Evolutionary conservation across 1,140 invertebrate genomes (phyloP).

Genomic region (Oryzaephilus surinamensis): DNA sequence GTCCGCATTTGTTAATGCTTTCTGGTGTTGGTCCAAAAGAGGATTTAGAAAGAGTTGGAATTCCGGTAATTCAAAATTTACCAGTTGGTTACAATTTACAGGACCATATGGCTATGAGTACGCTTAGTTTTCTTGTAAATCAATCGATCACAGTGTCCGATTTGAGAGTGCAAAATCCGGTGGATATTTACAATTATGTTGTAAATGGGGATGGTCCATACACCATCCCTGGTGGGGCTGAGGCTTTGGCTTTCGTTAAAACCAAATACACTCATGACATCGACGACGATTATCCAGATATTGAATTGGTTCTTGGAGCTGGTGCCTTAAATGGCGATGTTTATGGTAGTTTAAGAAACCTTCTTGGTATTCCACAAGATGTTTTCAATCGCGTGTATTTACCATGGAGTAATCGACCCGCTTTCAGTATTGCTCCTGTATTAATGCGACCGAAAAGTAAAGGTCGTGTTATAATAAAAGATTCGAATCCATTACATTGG

Average conservation of each 20-base stretch:
- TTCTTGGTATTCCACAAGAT: conserved; percentile 53
- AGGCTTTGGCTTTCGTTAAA: conserved; percentile 57
- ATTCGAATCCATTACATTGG: conserved; percentile 56
- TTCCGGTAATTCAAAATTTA: conserved; percentile 57
- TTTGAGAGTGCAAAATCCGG: conserved; percentile 61
- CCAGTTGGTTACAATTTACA: conserved; percentile 77
- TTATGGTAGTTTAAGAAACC: conserved; percentile 51
- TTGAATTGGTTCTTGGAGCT: conserved; percentile 65
- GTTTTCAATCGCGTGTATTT: conserved; percentile 49
- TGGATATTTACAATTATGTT: conserved; percentile 60
- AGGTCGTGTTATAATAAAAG: conserved; percentile 55
- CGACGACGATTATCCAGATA: conserved; percentile 50
- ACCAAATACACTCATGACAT: conserved; percentile 38
- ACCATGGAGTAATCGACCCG: conserved; percentile 37
- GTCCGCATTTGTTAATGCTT: conserved; percentile 84
- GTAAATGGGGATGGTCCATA: conserved; percentile 70
- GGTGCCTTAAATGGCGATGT: conserved; percentile 60
- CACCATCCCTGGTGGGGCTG: conserved; percentile 74
- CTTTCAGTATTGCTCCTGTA: conserved; percentile 58
- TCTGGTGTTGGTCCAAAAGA: conserved; percentile 79
- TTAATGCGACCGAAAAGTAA: conserved; percentile 63
- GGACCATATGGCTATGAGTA: conserved; percentile 78
- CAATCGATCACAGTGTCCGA: conserved; percentile 70
- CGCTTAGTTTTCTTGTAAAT: conserved; percentile 67
- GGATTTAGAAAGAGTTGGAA: conserved; percentile 56